These are phyloP conservation scores for Indicator indicator DNA, from an alignment of 2,113 vertebrate species.

Conservation along the genomic window DNA sequence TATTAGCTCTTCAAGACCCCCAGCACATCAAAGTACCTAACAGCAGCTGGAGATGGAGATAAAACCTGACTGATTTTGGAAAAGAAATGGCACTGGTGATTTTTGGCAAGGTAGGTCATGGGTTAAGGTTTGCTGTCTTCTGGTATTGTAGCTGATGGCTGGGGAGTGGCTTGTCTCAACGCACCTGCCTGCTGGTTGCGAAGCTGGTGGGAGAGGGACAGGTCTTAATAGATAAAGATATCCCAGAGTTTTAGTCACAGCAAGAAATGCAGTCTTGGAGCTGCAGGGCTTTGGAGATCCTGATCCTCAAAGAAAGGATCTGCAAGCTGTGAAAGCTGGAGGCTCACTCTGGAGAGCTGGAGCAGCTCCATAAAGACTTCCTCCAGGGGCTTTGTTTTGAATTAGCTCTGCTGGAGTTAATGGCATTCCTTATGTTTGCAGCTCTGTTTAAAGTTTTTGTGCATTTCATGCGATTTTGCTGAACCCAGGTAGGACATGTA, in stretches of 20 bases:
- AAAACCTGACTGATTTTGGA: background rate
- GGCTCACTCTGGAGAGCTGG: background rate
- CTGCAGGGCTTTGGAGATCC: background rate
- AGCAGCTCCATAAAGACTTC: background rate
- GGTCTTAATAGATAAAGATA: background rate
- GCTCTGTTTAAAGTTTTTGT: background rate
- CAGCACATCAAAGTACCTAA: background rate
- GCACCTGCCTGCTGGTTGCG: fast-evolving
- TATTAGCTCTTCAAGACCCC: background rate
- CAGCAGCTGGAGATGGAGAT: background rate
- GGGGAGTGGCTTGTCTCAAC: background rate
- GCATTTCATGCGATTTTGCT: background rate
- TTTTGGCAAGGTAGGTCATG: background rate
- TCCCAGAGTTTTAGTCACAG: background rate
- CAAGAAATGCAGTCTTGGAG: fast-evolving
- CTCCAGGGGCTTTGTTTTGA: fast-evolving
- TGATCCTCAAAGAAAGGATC: background rate
- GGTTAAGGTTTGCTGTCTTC: background rate
- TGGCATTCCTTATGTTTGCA: fast-evolving
- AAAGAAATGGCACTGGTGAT: background rate
- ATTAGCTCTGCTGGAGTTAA: background rate
- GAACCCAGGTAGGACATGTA: background rate
- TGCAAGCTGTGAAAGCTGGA: background rate
- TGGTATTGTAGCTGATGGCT: background rate
- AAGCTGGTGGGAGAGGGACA: background rate